These are phyloP conservation scores for Haliclona indistincta DNA, from an alignment of 37 sponge, comb jelly and placozoan species.

Conservation along the genomic window DNA sequence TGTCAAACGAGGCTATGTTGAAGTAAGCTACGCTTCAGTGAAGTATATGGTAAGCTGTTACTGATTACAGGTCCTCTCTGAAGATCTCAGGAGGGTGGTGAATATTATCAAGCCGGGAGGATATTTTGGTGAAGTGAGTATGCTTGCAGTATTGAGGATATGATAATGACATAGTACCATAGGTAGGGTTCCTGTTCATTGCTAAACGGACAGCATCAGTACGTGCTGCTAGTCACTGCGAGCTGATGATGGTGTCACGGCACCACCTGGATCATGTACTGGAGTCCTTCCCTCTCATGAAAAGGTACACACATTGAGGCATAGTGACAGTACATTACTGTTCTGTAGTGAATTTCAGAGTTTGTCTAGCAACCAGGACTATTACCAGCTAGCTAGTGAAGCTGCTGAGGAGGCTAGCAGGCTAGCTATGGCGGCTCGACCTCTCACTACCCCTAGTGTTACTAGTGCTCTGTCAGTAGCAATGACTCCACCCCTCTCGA, in stretches of 20 bases:
- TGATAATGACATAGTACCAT: too few relatives aligned
- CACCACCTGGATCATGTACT: constrained; percentile 41
- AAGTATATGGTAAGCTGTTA: not conserved
- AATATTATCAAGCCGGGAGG: constrained; percentile 51
- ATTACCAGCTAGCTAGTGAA: constrained; percentile 26
- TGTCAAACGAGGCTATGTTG: constrained; percentile 69
- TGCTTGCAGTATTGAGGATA: not conserved
- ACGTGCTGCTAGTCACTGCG: constrained; percentile 74
- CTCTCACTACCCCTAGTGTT: constrained; percentile 28
- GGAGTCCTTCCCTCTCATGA: constrained; percentile 50
- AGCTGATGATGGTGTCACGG: constrained; percentile 62
- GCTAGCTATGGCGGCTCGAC: constrained; percentile 42
- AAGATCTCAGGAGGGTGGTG: constrained; percentile 68
- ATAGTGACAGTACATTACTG: not conserved
- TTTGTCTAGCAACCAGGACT: constrained; percentile 18
- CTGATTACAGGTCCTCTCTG: constrained; percentile 56
- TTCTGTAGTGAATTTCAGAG: constrained; percentile 24
- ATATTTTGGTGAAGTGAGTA: constrained; percentile 68
- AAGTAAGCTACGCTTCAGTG: constrained; percentile 29
- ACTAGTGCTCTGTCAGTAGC: constrained; percentile 43
- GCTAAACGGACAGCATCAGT: constrained; percentile 45
- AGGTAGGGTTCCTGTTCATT: constrained; percentile 66
- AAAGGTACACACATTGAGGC: constrained; percentile 20
- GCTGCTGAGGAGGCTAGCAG: constrained; percentile 38
- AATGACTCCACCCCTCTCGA: constrained; percentile 46